Base-by-base conservation (phyloP, 37 sponge, comb jelly and placozoan species). In the Crambe crambe region DNA sequence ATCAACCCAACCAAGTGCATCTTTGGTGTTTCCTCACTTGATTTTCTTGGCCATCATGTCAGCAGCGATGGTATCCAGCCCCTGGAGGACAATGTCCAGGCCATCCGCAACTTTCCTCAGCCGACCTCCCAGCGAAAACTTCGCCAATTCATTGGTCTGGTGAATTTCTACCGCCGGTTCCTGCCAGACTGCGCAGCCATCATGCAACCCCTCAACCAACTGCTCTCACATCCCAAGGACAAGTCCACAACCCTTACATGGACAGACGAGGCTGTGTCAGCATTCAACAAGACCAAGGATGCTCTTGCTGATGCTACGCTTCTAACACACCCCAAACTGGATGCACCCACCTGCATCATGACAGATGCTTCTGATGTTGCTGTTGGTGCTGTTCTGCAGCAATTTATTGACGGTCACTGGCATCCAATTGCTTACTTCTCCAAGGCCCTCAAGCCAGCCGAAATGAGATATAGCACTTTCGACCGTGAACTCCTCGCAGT, bases 331-430 rank as follows among this genome's bases (percentile, higher is more conserved):
- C 86, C 86, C 42, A 3, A 42, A 9, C 31, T 68, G 0, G 80
- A 86, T n/a, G 86, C 80, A 39, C 80, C 80, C 0, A 78, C 80
- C 58, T 72, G 80, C 68, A 20, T 86, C 2, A 86, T 79, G 79
- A 79, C 86, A 0, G 88, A 86, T 66, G 86, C 86, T 29, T 86
- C 86, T 38, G 85, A 85, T 54, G 77, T 47, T 26, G 76, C 82
- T 26, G 78, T 86, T 2, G 75, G 79, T 26, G 86, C 78, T n/a
- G n/a, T n/a, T n/a, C n/a, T n/a, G n/a, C n/a, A n/a, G n/a, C n/a
- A n/a, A n/a, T n/a, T n/a, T n/a, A n/a, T n/a, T n/a, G n/a, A n/a
- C n/a, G n/a, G n/a, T n/a, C n/a, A n/a, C n/a, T n/a, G n/a, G n/a
- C n/a, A n/a, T n/a, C n/a, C n/a, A n/a, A n/a, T n/a, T n/a, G n/a